Conservation (phyloP, 2,113 vertebrate genomes). For the Aldabrachelys gigantea region DNA sequence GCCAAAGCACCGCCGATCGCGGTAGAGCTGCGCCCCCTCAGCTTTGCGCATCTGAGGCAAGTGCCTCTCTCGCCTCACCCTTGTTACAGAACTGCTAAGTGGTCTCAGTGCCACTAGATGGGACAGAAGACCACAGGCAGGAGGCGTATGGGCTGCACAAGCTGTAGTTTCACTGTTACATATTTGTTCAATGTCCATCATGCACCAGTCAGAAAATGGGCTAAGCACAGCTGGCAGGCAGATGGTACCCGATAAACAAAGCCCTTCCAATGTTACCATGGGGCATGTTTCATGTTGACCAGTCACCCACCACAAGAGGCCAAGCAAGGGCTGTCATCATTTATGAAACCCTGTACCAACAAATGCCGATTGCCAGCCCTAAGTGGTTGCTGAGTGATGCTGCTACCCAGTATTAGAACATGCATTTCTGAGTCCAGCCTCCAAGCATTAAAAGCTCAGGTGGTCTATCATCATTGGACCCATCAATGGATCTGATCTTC, state of each 20-base stretch:
- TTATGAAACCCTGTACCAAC: background rate
- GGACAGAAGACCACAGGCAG: too few relatives aligned
- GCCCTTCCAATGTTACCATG: background rate
- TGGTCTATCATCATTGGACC: background rate
- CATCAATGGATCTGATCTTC: background rate
- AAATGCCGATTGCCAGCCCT: background rate
- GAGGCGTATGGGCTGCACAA: background rate
- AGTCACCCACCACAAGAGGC: background rate
- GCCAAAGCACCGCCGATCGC: too few relatives aligned
- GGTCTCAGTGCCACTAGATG: too few relatives aligned
- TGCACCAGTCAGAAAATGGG: background rate
- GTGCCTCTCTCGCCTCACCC: too few relatives aligned
- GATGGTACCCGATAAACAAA: background rate
- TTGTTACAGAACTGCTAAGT: too few relatives aligned
- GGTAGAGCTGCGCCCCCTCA: too few relatives aligned
- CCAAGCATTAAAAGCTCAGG: background rate
- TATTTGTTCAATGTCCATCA: accelerated
- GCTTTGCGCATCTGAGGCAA: too few relatives aligned
- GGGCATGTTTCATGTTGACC: slow-evolving; percentile 7
- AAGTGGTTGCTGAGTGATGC: background rate
- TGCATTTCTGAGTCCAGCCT: background rate
- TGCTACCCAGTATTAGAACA: background rate
- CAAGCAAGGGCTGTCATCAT: background rate
- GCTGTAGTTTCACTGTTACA: background rate
- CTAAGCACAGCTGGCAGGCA: background rate